phyloP scores from a whole-genome alignment of 1,140 invertebrate genomes.

The Pogonomyrmex barbatus region DNA sequence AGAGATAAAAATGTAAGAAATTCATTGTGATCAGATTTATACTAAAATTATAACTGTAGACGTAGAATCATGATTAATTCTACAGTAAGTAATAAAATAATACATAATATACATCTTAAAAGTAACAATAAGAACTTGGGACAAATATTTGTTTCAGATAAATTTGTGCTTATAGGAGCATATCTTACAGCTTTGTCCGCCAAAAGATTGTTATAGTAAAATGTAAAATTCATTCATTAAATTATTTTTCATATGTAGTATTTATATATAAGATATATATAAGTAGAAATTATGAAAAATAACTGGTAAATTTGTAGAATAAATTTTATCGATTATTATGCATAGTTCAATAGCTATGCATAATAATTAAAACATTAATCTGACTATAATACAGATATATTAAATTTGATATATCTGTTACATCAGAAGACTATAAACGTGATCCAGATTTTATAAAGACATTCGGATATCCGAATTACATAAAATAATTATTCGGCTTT shows the following conservation, averaged over 20 bases:
- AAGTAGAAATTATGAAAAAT: conserved; percentile 26
- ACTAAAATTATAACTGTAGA: background rate
- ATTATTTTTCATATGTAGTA: background rate
- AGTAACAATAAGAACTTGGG: conserved; percentile 1
- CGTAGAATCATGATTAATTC: background rate
- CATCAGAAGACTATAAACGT: background rate
- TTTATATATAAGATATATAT: background rate
- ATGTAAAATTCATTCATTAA: background rate
- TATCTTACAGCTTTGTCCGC: background rate
- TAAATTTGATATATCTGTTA: conserved; percentile 39
- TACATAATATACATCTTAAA: background rate
- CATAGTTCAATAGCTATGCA: conserved; percentile 11
- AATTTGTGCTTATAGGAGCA: background rate
- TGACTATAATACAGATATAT: conserved; percentile 21
- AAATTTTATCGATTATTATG: conserved; percentile 41
- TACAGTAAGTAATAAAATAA: background rate
- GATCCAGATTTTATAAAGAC: background rate
- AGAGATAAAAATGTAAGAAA: background rate
- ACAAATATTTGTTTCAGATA: background rate
- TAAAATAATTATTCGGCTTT: conserved; percentile 8
- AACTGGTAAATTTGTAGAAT: background rate
- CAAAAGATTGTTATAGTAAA: conserved; percentile 1
- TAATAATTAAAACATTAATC: conserved; percentile 34
- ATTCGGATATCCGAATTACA: conserved; percentile 1
- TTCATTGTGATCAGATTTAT: background rate